phyloP scores from a whole-genome alignment of 1,140 invertebrate species.

The Spodoptera litura region DNA sequence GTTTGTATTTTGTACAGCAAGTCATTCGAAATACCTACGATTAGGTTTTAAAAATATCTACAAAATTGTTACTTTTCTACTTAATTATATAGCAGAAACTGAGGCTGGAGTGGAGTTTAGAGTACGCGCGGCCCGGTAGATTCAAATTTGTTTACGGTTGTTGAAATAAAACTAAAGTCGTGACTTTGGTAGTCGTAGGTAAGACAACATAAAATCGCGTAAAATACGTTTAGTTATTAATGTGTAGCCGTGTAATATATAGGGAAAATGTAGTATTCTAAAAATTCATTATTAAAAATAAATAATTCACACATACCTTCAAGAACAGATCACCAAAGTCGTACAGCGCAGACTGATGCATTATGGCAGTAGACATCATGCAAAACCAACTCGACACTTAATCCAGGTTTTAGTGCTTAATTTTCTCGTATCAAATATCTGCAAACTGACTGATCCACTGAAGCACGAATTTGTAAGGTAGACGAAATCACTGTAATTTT shows the following conservation, averaged over 20 bases:
- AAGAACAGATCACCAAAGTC: conserved; percentile 85
- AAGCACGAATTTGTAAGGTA: conserved; percentile 73
- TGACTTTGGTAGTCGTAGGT: not conserved
- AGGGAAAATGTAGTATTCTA: not conserved
- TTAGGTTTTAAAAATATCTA: not conserved
- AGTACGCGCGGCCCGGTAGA: not conserved
- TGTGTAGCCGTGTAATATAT: not conserved
- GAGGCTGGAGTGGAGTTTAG: not conserved
- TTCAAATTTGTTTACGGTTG: not conserved
- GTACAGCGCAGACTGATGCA: conserved; percentile 86
- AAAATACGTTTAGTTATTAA: not conserved
- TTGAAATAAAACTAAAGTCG: not conserved
- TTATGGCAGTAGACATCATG: conserved; percentile 86
- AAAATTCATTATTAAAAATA: conserved; percentile 10
- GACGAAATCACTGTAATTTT: conserved; percentile 80
- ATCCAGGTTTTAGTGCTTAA: conserved; percentile 75
- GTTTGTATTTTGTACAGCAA: not conserved
- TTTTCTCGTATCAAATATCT: conserved; percentile 62
- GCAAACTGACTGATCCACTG: conserved; percentile 79
- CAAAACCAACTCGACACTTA: conserved; percentile 77
- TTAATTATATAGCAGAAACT: too few species aligned
- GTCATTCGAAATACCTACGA: not conserved
- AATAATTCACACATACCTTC: conserved; percentile 78
- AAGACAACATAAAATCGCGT: not conserved
- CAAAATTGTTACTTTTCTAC: too few species aligned